Percentiles rank a stretch among this genome's conserved stretches.
phyloP scores from a whole-genome alignment of 2,888 invertebrate genomes.

The Synergus itoensis region DNA sequence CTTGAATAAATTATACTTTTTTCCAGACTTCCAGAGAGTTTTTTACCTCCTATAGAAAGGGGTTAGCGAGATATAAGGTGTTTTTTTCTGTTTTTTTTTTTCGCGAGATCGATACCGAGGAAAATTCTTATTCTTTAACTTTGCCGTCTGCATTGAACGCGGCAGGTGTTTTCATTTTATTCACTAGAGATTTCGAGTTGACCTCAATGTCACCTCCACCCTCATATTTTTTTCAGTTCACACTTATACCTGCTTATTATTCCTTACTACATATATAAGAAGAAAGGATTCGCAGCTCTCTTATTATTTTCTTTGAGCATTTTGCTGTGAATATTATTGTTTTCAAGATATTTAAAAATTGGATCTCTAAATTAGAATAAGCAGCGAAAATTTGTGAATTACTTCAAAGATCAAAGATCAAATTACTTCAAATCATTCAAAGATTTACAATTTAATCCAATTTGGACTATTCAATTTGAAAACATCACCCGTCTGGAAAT shows the following conservation, averaged over 20 bases:
- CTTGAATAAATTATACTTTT: conserved; percentile 34
- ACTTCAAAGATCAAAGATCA: too few species aligned
- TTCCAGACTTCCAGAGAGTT: conserved; percentile 2
- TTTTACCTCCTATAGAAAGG: conserved; percentile 3
- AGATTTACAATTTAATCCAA: too few species aligned
- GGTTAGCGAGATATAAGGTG: not conserved
- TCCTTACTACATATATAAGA: not conserved
- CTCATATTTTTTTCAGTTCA: not conserved
- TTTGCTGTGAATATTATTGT: not conserved
- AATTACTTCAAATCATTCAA: too few species aligned
- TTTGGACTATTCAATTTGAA: too few species aligned
- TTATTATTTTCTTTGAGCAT: not conserved
- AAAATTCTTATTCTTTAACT: not conserved
- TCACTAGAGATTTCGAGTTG: not conserved
- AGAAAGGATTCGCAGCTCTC: not conserved
- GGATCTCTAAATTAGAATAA: too few species aligned
- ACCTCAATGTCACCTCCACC: conserved; percentile 7
- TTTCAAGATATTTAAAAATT: not conserved
- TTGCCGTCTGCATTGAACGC: not conserved
- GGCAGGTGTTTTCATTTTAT: not conserved
- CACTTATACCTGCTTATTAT: not conserved
- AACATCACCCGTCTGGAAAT: too few species aligned
- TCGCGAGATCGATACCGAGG: not conserved
- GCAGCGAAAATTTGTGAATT: too few species aligned
- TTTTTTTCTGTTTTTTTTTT: not conserved